Base-by-base conservation (phyloP, 2,888 invertebrate species). In the Tyria jacobaeae region DNA sequence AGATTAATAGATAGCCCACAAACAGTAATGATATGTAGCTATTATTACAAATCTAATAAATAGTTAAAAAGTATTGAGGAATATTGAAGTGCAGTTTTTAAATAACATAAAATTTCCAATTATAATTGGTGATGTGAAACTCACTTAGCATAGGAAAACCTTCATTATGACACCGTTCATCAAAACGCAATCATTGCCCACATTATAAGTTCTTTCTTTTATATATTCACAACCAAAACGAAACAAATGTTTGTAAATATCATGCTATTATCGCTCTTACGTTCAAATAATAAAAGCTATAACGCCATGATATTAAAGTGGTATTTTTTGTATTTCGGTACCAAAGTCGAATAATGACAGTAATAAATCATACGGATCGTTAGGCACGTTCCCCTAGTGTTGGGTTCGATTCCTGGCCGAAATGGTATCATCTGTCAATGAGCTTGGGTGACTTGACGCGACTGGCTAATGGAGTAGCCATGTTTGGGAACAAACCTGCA, bases 381-480 rank as follows among this genome's bases (percentile, higher is more conserved):
- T 94, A 94, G 89, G 85, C 89, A 83, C 85, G 88, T 85, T 89
- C 92, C 92, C 91, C 88, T 80, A 84, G 90, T 88, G 83, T 79
- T 78, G 85, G 89, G 88, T 92, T 93, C 92, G 93, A 93, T 92
- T 93, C 93, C 90, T 87, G 89, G 82, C 83, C 86, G 92, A 91
- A 93, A 93, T 93, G 91, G 92, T 89, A 92, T 93, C 93, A 93
- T 94, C 94, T 93, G 94, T 94, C 94, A 94, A 92, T 93, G 87
- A 87, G 79, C 74, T 78, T 73, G 74, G 84, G 91, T 91, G 92
- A 92, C 91, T 92, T 92, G 92, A 93, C 92, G 85, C 83, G 90
- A 89, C 89, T 86, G 71, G 86, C 88, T 94, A 94, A 94, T 94
- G 93, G 92, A 92, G 88, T 90, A 85, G 84, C 84, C 83, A 78